Evolutionary conservation across 1,140 invertebrate species (phyloP).

Genomic region (Prorops nasuta): DNA sequence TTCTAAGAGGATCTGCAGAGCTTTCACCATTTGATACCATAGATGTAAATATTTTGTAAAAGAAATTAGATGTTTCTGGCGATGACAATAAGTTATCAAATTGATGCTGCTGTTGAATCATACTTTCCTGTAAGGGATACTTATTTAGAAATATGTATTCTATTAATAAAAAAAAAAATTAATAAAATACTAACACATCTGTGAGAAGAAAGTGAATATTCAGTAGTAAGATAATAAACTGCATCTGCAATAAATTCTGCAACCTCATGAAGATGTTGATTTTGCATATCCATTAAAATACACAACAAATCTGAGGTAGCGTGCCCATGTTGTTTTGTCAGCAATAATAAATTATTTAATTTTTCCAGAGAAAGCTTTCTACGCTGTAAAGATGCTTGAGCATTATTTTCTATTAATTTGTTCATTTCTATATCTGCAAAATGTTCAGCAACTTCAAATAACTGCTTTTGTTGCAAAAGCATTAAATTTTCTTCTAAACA

Average conservation of each 20-base stretch:
- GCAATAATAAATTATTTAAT: conserved; percentile 34
- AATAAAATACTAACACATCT: conserved; percentile 40
- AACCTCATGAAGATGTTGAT: conserved; percentile 33
- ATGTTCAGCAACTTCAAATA: conserved; percentile 28
- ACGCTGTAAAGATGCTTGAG: conserved; percentile 25
- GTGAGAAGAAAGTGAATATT: conserved; percentile 36
- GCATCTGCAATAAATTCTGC: conserved; percentile 39
- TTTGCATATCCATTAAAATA: conserved; percentile 45
- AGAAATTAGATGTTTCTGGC: conserved; percentile 33
- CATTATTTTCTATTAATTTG: conserved; percentile 34
- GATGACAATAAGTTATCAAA: conserved; percentile 25
- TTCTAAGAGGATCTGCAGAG: conserved; percentile 19
- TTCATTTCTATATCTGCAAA: conserved; percentile 33
- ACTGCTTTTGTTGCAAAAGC: conserved; percentile 31
- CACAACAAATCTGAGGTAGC: conserved; percentile 42
- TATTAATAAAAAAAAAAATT: conserved; percentile 9
- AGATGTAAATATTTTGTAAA: conserved; percentile 38
- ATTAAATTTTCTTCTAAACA: conserved; percentile 40
- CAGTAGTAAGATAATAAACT: conserved; percentile 39
- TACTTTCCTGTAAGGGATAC: conserved; percentile 31
- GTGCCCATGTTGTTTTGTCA: conserved; percentile 41
- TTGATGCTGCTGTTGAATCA: conserved; percentile 38
- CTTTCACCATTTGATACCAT: conserved; percentile 29
- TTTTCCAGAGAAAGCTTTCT: conserved; percentile 31
- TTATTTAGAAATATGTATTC: conserved; percentile 17